phyloP scores from a whole-genome alignment of 2,888 invertebrate genomes.

The Timema podura region DNA sequence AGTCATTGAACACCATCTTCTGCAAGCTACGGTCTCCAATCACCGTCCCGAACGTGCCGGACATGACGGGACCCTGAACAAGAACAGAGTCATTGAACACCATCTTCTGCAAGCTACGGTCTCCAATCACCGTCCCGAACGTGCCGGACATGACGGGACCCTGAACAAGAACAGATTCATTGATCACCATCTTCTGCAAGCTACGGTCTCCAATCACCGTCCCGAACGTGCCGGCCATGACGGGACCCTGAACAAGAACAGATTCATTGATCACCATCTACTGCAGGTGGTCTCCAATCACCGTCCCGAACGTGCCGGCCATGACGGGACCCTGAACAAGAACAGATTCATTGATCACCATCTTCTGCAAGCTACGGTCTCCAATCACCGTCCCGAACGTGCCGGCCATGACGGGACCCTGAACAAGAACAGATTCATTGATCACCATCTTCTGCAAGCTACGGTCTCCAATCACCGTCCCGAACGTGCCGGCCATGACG shows the following conservation, averaged over 20 bases:
- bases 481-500: slow-evolving; percentile 71
- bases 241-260: too few species aligned
- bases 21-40: not conserved
- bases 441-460: slow-evolving; percentile 57
- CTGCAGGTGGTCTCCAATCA: too few species aligned
- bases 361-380: slow-evolving; percentile 57
- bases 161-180: too few species aligned
- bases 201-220: not conserved
- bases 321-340: too few species aligned
- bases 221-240: slow-evolving; percentile 63
- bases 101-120: slow-evolving; percentile 39
- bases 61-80: slow-evolving; percentile 45
- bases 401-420: slow-evolving; percentile 69
- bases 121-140: slow-evolving; percentile 41
- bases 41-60: slow-evolving; percentile 55
- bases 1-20: slow-evolving; percentile 39
- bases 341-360: too few species aligned
- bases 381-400: slow-evolving; percentile 60
- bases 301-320: slow-evolving; percentile 58
- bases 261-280: slow-evolving; percentile 39
- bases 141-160: slow-evolving; percentile 58
- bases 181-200: slow-evolving; percentile 39
- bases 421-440: slow-evolving; percentile 15
- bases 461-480: slow-evolving; percentile 63
- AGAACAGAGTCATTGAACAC: too few species aligned